phyloP scores from a whole-genome alignment of 2,888 invertebrate species.

The Leucoma salicis region DNA sequence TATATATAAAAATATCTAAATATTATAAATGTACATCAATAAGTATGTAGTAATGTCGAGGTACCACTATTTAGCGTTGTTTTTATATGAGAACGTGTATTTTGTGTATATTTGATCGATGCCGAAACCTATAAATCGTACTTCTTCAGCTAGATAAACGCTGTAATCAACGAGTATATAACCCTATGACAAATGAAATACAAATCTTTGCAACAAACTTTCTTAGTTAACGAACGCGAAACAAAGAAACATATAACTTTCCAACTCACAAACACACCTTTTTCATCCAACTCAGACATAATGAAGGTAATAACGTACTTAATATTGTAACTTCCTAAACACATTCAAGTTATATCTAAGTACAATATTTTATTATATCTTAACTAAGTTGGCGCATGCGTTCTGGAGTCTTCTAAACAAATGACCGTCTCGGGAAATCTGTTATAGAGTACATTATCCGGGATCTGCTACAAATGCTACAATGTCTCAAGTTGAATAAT shows the following conservation, averaged over 20 bases:
- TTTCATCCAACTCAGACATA: neutral
- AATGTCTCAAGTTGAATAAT: no score
- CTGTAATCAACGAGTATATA: no score
- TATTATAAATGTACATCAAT: no score
- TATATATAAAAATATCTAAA: no score
- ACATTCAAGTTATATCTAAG: slow-evolving; percentile 18
- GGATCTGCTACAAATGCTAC: no score
- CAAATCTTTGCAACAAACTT: neutral
- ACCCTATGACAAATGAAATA: neutral
- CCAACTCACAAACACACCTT: neutral
- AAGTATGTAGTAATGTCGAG: no score
- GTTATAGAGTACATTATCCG: slow-evolving; percentile 42
- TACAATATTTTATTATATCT: slow-evolving; percentile 34
- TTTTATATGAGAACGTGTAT: no score
- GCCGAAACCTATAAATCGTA: no score
- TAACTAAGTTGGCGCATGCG: slow-evolving; percentile 27
- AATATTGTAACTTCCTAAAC: slow-evolving; percentile 7
- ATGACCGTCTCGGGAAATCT: slow-evolving; percentile 51
- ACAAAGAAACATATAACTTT: neutral
- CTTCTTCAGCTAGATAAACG: no score
- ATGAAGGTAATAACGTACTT: slow-evolving; percentile 4
- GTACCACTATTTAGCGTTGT: no score
- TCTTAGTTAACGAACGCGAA: neutral
- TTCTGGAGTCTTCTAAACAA: slow-evolving; percentile 27
- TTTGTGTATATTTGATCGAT: no score